Evolutionary conservation across 2,888 invertebrate species (phyloP), one percentile per base, ranked within the genome.

Genomic region (Adelphocoris suturalis): DNA sequence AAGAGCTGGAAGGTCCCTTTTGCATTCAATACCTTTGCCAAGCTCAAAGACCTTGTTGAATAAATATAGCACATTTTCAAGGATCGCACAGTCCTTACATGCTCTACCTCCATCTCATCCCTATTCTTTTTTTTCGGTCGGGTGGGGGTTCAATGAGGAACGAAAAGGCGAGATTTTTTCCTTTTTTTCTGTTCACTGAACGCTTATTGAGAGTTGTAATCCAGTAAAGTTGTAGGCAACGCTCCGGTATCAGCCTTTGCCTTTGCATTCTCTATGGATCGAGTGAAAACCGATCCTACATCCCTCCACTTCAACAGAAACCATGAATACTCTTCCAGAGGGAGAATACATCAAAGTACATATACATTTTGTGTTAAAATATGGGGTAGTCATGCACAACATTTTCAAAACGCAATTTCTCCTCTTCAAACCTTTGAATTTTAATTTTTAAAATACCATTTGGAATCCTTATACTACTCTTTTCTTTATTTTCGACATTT

Each of bases 21-120:
- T 85, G 85, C 85, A 85, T 85, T 85, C 85, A 85, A 85, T 85
- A 57, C 85, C 85, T 85, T 61, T 85, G 52, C 61, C 85, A 16
- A 85, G 85, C 85, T 85, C 85, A 85, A 85, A 85, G 85, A 85
- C 85, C 85, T 85, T 85, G 85, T 85, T 85, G 85, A 85, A 85
- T 85, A 85, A 85, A 85, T 85, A 85, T 85, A 61, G 85, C 85
- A 85, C 85, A 85, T 85, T 85, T 85, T 85, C 85, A 37, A 85
- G 57, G 85, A 85, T 85, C 55, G 16, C 85, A 61, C 57, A 61
- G 57, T 85, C 61, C 85, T 85, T 85, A 85, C 85, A 85, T 85
- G 37, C 85, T 85, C 46, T 61, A 14, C 37, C 46, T 55, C 61
- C 85, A 57, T 85, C 57, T 85, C 85, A 57, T 85, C 57, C 61